phyloP scores from a whole-genome alignment of 2,888 invertebrate genomes.

The Cerceris ruficornis region DNA sequence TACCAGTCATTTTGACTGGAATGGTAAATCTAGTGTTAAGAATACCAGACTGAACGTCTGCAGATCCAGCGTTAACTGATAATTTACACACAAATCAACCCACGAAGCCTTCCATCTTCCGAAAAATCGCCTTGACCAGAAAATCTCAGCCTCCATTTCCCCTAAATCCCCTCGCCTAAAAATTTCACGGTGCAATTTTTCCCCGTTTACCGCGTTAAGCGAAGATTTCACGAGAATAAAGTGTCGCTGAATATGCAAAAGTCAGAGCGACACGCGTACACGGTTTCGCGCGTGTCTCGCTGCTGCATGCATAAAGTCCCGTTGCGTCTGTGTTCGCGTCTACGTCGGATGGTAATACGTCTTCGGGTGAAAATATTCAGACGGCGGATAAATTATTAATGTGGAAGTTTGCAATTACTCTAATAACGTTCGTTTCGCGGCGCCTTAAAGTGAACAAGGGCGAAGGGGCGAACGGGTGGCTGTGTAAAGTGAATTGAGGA shows the following conservation, averaged over 20 bases:
- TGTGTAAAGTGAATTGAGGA: constrained; percentile 19
- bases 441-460: constrained; percentile 11
- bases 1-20: too few species aligned
- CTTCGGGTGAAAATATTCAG: constrained; percentile 11
- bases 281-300: background rate
- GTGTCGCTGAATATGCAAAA: constrained; percentile 27
- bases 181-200: constrained; percentile 14
- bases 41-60: too few species aligned
- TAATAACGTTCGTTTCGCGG: constrained; percentile 20
- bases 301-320: background rate
- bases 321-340: constrained; percentile 8
- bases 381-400: constrained; percentile 13
- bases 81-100: too few species aligned
- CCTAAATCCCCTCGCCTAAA: background rate
- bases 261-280: background rate
- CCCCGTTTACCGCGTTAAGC: constrained; percentile 1
- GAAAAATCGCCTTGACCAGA: too few species aligned
- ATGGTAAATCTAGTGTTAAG: too few species aligned
- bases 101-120: too few species aligned
- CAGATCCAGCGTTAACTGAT: too few species aligned
- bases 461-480: background rate
- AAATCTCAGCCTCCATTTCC: too few species aligned
- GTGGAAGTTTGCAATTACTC: constrained; percentile 7
- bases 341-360: background rate
- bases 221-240: constrained; percentile 20